Evolutionary conservation across 2,113 vertebrate species (phyloP).

Genomic region (Ranitomeya variabilis): DNA sequence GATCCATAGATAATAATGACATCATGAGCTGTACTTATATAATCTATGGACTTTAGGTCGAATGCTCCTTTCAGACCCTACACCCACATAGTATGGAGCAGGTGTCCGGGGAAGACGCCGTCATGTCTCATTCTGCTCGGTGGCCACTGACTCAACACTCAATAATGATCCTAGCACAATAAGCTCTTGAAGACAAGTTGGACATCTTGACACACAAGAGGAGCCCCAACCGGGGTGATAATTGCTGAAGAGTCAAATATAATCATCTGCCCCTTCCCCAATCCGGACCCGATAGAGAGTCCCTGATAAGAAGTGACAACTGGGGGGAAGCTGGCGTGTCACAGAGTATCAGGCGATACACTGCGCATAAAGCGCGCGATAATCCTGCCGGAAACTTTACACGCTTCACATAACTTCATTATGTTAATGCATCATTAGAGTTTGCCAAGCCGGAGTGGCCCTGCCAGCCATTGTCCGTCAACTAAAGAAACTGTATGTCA

Average conservation of each 20-base stretch:
- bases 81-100: constrained; percentile 71
- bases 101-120: constrained; percentile 69
- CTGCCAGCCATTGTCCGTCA: constrained; percentile 51
- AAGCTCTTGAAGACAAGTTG: constrained; percentile 63
- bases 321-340: background rate
- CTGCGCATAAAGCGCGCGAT: background rate
- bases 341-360: background rate
- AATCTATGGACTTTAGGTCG: background rate
- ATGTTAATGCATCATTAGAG: constrained; percentile 37
- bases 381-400: constrained; percentile 30
- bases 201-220: constrained; percentile 55
- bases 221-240: background rate
- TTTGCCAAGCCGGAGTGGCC: constrained; percentile 16
- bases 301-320: constrained; percentile 51
- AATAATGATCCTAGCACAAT: constrained; percentile 69
- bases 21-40: background rate
- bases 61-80: constrained; percentile 20
- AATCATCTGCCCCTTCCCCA: constrained; percentile 29
- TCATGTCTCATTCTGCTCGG: constrained; percentile 66
- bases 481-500: constrained; percentile 33
- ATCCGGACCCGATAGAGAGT: constrained; percentile 44
- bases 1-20: background rate
- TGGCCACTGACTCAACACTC: constrained; percentile 74
- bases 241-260: constrained; percentile 28
- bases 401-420: constrained; percentile 44